Evolutionary conservation across 35 echinoderm and acorn worm species (phyloP).

Genomic region (Ophioderma brevispina): DNA sequence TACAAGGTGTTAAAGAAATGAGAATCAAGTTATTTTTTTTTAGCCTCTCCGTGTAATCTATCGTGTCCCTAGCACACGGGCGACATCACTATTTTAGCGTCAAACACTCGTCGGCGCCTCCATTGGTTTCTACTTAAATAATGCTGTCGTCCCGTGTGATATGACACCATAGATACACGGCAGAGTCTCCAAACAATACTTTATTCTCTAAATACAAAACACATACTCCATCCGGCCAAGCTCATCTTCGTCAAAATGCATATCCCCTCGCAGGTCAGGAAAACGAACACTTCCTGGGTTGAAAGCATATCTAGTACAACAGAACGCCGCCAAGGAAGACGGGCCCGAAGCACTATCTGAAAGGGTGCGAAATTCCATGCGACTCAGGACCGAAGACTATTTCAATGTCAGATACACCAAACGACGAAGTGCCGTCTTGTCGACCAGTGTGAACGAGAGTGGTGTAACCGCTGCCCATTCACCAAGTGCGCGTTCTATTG

Average conservation of each 20-base stretch:
- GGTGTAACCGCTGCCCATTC: neutral
- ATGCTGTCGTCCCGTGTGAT: no score
- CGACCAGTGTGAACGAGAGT: neutral
- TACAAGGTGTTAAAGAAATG: no score
- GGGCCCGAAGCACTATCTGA: neutral
- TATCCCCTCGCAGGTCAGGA: neutral
- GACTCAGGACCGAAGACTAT: neutral
- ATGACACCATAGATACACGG: no score
- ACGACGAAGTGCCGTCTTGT: neutral
- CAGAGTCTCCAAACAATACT: no score
- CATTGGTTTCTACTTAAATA: no score
- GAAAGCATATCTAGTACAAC: neutral
- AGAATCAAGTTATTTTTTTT: no score
- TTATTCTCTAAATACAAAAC: no score
- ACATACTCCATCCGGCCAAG: neutral
- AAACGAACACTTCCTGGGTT: neutral
- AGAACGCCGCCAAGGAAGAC: neutral
- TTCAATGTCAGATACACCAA: neutral
- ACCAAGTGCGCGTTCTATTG: neutral
- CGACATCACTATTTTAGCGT: no score
- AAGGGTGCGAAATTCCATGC: neutral
- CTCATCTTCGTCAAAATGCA: conserved; percentile 6
- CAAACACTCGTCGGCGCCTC: no score
- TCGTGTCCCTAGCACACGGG: no score
- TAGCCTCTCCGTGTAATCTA: no score